Percentiles rank a stretch among this genome's conserved stretches.
Conservation (phyloP, 2,888 invertebrate genomes). For the Anorthoa munda region DNA sequence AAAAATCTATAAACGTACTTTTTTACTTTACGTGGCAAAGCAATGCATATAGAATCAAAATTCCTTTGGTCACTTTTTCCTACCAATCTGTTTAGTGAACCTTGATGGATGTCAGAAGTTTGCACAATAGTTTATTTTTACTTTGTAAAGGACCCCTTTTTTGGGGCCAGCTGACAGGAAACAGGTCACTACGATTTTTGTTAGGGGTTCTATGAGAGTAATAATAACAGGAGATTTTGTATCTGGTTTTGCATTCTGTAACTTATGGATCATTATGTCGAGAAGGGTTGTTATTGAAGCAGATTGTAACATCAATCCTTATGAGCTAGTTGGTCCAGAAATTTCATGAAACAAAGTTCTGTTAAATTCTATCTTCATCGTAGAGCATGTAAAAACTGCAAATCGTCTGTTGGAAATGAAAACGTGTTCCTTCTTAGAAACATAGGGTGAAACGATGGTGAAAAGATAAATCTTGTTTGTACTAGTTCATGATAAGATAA, state of each 20-base stretch:
- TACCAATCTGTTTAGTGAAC: neutral
- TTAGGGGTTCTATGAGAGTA: neutral
- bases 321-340: neutral
- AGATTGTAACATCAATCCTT: neutral
- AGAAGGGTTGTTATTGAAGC: neutral
- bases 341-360: neutral
- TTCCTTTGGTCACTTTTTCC: neutral
- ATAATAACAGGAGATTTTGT: neutral
- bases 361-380: neutral
- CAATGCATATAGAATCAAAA: neutral
- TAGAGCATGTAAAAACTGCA: neutral
- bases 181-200: constrained; percentile 10
- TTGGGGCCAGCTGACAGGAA: neutral
- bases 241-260: neutral
- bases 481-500: constrained; percentile 43
- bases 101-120: neutral
- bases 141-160: neutral
- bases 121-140: neutral
- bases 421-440: constrained; percentile 3
- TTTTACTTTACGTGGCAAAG: too few relatives aligned
- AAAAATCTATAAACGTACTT: too few relatives aligned
- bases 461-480: constrained; percentile 35
- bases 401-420: neutral
- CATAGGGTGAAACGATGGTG: constrained; percentile 6
- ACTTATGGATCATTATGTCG: neutral